Base-by-base conservation (phyloP, 2,113 vertebrate species). In the Grallaria varia region DNA sequence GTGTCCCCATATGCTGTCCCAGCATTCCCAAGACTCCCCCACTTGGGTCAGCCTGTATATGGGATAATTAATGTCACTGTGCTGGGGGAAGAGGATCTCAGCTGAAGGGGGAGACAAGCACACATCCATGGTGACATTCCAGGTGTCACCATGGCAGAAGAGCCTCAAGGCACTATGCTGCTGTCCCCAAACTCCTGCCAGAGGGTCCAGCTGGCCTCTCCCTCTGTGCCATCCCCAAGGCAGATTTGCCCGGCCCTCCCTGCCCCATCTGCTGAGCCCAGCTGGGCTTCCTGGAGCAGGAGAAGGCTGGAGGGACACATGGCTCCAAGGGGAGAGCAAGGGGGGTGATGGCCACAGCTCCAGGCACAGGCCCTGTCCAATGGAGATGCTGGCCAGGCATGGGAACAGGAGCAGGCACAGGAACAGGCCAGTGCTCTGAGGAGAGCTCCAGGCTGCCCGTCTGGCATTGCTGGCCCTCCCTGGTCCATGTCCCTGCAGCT, bases 121-220 rank as follows among this genome's bases (percentile, higher is more conserved):
- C 56, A 59, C 3, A 0, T 1, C 39, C 39, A 10, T 1, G 0
- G 78, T 27, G 17, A 24, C 1, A 2, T 3, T 8, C 28, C 72
- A n/a, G 33, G 62, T 10, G 25, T 13, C 23, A 30, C 42, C 44
- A 21, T 2, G 45, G 55, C 50, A 52, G 8, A 7, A 16, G 14
- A 59, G 74, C 81, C 22, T 35, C 52, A 3, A 56, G 45, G 25
- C 13, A 7, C 37, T 3, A 4, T 0, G 1, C 75, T 53, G 66
- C 85, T 30, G 47, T 11, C 71, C 45, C 71, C 85, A 44, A 0
- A 14, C 50, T 35, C 82, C 72, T 44, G 58, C 72, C 76, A 71
- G 25, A 31, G 55, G 5, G 1, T 12, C 53, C 89, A 88, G 84
- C 83, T 52, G 91, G 79, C 52, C 71, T 28, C 4, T 33, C 27